Conservation (phyloP, 2,113 vertebrate species). For the Bufo gargarizans region DNA sequence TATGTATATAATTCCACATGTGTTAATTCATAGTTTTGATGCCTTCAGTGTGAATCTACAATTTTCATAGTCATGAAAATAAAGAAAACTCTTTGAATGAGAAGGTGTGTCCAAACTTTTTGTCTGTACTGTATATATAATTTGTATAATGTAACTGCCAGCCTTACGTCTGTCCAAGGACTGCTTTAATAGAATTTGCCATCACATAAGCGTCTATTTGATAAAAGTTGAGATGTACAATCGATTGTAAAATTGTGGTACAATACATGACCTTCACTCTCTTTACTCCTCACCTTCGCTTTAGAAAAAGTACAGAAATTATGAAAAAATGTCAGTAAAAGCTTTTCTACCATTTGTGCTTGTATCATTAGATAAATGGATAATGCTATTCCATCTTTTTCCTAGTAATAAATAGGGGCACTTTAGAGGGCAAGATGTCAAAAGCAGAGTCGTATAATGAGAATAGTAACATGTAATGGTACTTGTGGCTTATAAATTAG, state of each 20-base stretch:
- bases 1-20: too few relatives aligned
- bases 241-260: conserved; percentile 10
- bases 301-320: conserved; percentile 30
- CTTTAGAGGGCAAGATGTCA: conserved; percentile 73
- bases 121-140: too few relatives aligned
- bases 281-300: conserved; percentile 8
- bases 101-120: too few relatives aligned
- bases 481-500: conserved; percentile 69
- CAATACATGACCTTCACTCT: conserved; percentile 12
- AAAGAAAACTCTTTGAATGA: too few relatives aligned
- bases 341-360: conserved; percentile 20
- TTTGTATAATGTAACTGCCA: neutral
- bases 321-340: conserved; percentile 21
- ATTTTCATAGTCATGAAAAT: too few relatives aligned
- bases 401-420: conserved; percentile 68
- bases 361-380: conserved; percentile 67
- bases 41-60: too few relatives aligned
- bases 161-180: neutral
- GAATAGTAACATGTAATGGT: conserved; percentile 73
- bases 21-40: too few relatives aligned
- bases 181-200: neutral
- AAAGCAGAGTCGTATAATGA: conserved; percentile 71
- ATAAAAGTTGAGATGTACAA: conserved; percentile 4
- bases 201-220: neutral
- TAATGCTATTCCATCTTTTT: conserved; percentile 62